Percentiles rank a stretch among this genome's conserved stretches.
phyloP scores from a whole-genome alignment of 1,140 invertebrate genomes.

The Lysiphlebus fabarum region DNA sequence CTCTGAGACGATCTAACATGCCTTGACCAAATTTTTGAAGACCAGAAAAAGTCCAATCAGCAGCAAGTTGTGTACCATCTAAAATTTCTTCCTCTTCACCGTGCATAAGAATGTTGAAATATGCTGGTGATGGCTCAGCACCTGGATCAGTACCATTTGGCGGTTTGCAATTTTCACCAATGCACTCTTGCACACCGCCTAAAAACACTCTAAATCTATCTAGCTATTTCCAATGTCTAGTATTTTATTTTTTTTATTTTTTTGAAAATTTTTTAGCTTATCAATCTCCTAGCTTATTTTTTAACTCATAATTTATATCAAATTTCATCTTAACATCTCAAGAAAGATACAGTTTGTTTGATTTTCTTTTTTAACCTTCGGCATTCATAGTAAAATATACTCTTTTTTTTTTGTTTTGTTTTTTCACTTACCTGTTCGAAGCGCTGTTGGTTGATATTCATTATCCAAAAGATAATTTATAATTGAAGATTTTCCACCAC shows the following conservation, averaged over 20 bases:
- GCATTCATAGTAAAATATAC: too few relatives aligned
- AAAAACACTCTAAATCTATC: conserved; percentile 31
- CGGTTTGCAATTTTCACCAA: conserved; percentile 35
- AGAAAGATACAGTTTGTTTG: too few relatives aligned
- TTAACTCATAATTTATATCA: too few relatives aligned
- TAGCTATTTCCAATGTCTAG: neutral
- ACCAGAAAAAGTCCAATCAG: conserved; percentile 89
- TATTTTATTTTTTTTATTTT: too few relatives aligned
- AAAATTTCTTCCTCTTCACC: conserved; percentile 80
- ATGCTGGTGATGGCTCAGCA: conserved; percentile 87
- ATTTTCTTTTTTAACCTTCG: too few relatives aligned
- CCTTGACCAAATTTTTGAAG: conserved; percentile 94
- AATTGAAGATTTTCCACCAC: conserved; percentile 90
- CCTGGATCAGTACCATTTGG: conserved; percentile 60
- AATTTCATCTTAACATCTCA: too few relatives aligned
- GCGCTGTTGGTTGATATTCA: conserved; percentile 76
- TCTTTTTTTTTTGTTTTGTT: neutral
- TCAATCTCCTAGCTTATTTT: too few relatives aligned
- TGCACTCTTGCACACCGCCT: conserved; percentile 38
- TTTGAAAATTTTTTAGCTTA: too few relatives aligned
- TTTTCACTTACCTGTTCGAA: conserved; percentile 73
- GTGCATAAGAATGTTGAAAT: conserved; percentile 90
- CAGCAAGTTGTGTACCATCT: conserved; percentile 87
- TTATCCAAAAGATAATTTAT: conserved; percentile 89
- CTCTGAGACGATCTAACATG: conserved; percentile 82